Conservation (phyloP, 2,113 vertebrate species). For the Cepphus grylle region DNA sequence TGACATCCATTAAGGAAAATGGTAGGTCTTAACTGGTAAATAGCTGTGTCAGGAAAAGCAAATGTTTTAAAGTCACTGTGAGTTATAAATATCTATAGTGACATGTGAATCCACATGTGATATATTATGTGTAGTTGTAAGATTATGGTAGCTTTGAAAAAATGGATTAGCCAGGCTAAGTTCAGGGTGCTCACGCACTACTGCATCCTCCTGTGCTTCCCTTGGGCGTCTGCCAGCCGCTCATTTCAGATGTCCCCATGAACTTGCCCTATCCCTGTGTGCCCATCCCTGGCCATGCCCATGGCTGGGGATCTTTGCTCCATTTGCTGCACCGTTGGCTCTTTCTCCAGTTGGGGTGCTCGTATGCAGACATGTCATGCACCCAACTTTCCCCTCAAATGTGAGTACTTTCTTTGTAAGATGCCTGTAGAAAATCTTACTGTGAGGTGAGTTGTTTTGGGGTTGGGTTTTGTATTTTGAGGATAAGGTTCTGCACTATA, state of each 20-base stretch:
- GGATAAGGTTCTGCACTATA: background rate
- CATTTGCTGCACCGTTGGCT: background rate
- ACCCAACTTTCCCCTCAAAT: background rate
- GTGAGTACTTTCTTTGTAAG: background rate
- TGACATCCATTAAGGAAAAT: background rate
- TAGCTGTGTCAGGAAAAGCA: background rate
- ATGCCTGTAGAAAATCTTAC: background rate
- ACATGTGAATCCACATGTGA: background rate
- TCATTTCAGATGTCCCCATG: background rate
- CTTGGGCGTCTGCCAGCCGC: background rate
- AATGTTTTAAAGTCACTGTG: background rate
- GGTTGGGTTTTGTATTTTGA: background rate
- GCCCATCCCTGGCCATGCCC: background rate
- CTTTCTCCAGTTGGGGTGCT: background rate
- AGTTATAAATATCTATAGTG: background rate
- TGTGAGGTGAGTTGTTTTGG: background rate
- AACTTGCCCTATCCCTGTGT: background rate
- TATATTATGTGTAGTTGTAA: background rate
- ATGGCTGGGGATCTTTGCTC: background rate
- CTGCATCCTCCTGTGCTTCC: background rate
- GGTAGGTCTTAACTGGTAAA: background rate
- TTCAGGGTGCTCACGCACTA: background rate
- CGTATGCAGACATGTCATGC: background rate
- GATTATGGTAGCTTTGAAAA: background rate
- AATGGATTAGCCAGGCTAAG: background rate